Evolutionary conservation across 2,888 invertebrate genomes (phyloP).

Genomic region (Sinelater perroti): DNA sequence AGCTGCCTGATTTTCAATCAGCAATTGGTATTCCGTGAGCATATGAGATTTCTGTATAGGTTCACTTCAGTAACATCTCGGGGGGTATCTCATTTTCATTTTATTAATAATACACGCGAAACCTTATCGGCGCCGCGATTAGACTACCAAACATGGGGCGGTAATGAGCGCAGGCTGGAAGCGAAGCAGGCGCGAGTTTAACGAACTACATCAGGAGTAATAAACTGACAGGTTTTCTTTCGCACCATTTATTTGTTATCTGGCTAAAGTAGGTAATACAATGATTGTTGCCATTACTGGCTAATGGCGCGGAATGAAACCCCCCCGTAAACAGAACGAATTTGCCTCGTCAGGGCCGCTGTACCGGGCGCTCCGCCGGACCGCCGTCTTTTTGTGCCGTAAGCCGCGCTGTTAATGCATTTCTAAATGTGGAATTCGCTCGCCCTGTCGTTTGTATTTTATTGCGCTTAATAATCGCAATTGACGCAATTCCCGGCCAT

Average conservation of each 20-base stretch:
- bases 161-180: conserved; percentile 4
- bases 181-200: conserved; percentile 21
- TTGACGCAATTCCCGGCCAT: too few relatives aligned
- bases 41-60: too few relatives aligned
- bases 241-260: conserved; percentile 37
- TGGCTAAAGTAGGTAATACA: conserved; percentile 35
- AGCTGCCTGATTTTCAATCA: too few relatives aligned
- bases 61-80: too few relatives aligned
- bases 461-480: too few relatives aligned
- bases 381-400: not conserved
- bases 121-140: conserved; percentile 4
- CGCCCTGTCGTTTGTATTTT: too few relatives aligned
- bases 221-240: conserved; percentile 36
- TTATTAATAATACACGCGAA: too few relatives aligned
- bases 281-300: conserved; percentile 26
- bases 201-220: conserved; percentile 29
- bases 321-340: conserved; percentile 12
- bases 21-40: too few relatives aligned
- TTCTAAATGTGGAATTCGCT: too few relatives aligned
- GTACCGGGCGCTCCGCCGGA: not conserved
- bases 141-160: not conserved
- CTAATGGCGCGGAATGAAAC: conserved; percentile 31
- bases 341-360: not conserved
- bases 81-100: too few relatives aligned
- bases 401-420: too few relatives aligned